Evolutionary conservation across 2,797 vertebrate species (phyloP).

Genomic region (Pogonophryne albipinna): DNA sequence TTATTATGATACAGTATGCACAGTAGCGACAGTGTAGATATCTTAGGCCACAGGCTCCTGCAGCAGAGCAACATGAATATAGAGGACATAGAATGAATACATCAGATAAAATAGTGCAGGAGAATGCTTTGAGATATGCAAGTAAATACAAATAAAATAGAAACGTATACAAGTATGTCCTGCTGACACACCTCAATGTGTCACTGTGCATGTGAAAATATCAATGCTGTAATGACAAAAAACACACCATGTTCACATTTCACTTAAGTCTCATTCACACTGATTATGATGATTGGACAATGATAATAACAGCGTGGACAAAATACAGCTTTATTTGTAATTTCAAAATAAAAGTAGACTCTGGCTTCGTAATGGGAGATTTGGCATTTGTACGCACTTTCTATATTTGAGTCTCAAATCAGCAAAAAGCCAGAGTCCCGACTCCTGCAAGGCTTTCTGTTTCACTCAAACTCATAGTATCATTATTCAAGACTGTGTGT

Average conservation of each 20-base stretch:
- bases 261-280: background rate
- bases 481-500: slow-evolving; percentile 9
- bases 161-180: background rate
- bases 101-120: too few species aligned
- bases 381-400: background rate
- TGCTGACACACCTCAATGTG: background rate
- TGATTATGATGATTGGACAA: background rate
- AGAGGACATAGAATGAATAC: too few species aligned
- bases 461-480: slow-evolving; percentile 4
- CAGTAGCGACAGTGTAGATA: too few species aligned
- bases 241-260: background rate
- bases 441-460: slow-evolving; percentile 48
- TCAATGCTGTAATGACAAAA: background rate
- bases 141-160: too few species aligned
- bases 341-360: background rate
- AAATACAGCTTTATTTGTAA: background rate
- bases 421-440: slow-evolving; percentile 49
- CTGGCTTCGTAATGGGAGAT: slow-evolving; percentile 33
- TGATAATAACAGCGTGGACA: background rate
- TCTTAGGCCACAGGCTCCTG: too few species aligned
- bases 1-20: too few species aligned
- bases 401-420: background rate
- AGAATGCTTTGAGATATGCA: too few species aligned
- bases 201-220: background rate
- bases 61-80: too few species aligned